These are phyloP conservation scores for Whitmania pigra DNA, from an alignment of 1,140 invertebrate species.

Conservation along the genomic window DNA sequence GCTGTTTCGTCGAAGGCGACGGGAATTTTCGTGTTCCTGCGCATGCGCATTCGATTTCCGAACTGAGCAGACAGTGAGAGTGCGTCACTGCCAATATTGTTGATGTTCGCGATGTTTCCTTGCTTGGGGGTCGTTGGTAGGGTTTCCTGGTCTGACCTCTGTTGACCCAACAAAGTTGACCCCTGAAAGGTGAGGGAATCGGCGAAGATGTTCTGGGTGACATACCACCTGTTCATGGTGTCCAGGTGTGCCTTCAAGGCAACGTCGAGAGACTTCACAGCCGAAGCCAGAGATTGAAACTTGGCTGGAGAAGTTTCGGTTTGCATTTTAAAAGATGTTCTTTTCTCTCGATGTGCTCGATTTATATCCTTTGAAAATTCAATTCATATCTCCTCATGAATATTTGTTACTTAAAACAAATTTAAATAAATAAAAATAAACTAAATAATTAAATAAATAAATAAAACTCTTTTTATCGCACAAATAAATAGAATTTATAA, in stretches of 20 bases:
- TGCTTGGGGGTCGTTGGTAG: neutral
- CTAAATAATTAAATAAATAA: too few relatives aligned
- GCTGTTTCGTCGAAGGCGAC: neutral
- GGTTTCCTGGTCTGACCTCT: too few relatives aligned
- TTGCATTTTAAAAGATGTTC: too few relatives aligned
- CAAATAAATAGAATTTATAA: too few relatives aligned
- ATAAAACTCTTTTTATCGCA: too few relatives aligned
- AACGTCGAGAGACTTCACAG: slow-evolving; percentile 10
- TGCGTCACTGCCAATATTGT: neutral
- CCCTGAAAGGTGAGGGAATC: neutral
- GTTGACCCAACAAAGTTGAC: too few relatives aligned
- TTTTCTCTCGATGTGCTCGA: too few relatives aligned
- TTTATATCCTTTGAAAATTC: too few relatives aligned
- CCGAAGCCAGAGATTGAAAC: slow-evolving; percentile 3
- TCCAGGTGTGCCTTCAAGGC: slow-evolving; percentile 16
- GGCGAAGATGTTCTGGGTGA: neutral
- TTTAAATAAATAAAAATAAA: too few relatives aligned
- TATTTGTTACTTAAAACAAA: too few relatives aligned
- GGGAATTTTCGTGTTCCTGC: slow-evolving; percentile 3
- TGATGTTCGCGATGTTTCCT: neutral
- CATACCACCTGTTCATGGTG: slow-evolving; percentile 6
- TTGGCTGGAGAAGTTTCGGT: neutral
- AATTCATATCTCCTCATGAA: too few relatives aligned
- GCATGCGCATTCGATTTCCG: neutral
- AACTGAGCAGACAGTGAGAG: neutral